Base-by-base conservation (phyloP, 2,113 vertebrate genomes). In the Pao palembangensis region DNA sequence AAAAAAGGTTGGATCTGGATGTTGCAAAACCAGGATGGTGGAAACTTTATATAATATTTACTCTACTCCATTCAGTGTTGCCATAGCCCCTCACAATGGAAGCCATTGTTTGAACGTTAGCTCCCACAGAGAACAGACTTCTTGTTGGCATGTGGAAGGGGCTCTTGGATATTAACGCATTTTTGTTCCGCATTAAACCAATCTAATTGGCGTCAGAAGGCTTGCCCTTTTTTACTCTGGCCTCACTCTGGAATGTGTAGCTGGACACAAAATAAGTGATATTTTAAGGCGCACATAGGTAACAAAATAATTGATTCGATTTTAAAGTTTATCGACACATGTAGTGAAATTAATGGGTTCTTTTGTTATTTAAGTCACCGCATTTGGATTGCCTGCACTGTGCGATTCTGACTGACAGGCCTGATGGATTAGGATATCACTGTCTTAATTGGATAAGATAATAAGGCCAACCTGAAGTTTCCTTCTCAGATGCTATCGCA, bases 401-500 rank as follows among this genome's bases (percentile, higher is more conserved):
- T 11, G 44, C 44, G 17, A 48, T 55, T 56, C 38, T 17, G 59
- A 51, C 34, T 62, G 17, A 44, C 42, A 60, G 67, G 25, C 57
- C 57, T 10, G 18, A 34, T 56, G 65, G 61, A 75, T 76, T 77
- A 67, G 54, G 51, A 73, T 61, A 71, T 58, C 55, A 38, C 69
- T 50, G 56, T 55, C 58, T 73, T 72, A 84, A 80, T 60, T 19
- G 64, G 84, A 83, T 80, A 49, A 74, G 61, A 38, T 47, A 69
- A 68, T 61, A 4, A 75, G 71, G 68, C 78, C 66, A 80, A 69
- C 47, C 43, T 57, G 7, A 28, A 34, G n/a, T 57, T 43, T 21
- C 34, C 58, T 51, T 53, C 42, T 71, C 54, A 60, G 67, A 55
- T 6, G 50, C 65, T 14, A 18, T 25, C 13, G 20, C 47, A 25